A percentile compares a stretch with the other conserved stretches of the same genome.
phyloP scores from a whole-genome alignment of 1,140 invertebrate genomes.

The Lysiphlebus fabarum region DNA sequence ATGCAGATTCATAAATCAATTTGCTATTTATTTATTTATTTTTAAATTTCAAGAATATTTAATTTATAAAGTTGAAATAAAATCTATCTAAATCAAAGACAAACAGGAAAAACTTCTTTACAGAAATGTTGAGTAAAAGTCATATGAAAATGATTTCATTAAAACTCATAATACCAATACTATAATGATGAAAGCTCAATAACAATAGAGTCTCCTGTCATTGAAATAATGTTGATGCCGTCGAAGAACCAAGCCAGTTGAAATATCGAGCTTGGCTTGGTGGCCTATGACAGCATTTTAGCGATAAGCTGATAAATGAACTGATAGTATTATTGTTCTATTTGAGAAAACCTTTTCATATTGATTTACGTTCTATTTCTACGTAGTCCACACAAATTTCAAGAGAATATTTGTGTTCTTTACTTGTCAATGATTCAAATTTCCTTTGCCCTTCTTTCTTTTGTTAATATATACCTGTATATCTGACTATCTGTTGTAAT shows the following conservation, averaged over 20 bases:
- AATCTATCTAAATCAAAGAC: neutral
- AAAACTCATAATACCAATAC: constrained; percentile 45
- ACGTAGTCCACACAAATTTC: too few species aligned
- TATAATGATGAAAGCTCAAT: constrained; percentile 36
- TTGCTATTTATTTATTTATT: neutral
- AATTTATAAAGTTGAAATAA: neutral
- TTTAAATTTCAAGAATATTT: neutral
- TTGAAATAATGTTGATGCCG: constrained; percentile 14
- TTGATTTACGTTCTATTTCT: too few species aligned
- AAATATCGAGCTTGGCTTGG: constrained; percentile 25
- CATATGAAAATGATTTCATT: constrained; percentile 48
- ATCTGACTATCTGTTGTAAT: too few species aligned
- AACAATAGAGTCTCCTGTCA: constrained; percentile 30
- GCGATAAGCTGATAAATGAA: constrained; percentile 53
- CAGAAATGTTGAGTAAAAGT: too few species aligned
- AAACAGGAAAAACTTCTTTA: too few species aligned
- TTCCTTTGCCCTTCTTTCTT: constrained; percentile 16
- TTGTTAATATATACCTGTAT: neutral
- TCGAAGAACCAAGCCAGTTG: constrained; percentile 28
- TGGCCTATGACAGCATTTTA: constrained; percentile 20
- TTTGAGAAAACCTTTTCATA: neutral
- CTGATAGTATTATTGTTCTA: constrained; percentile 49
- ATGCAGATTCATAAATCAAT: constrained; percentile 24
- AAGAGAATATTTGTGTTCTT: neutral
- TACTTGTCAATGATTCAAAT: constrained; percentile 14